Base-by-base conservation (phyloP, 2,888 invertebrate genomes). In the Synergus laeviventris region DNA sequence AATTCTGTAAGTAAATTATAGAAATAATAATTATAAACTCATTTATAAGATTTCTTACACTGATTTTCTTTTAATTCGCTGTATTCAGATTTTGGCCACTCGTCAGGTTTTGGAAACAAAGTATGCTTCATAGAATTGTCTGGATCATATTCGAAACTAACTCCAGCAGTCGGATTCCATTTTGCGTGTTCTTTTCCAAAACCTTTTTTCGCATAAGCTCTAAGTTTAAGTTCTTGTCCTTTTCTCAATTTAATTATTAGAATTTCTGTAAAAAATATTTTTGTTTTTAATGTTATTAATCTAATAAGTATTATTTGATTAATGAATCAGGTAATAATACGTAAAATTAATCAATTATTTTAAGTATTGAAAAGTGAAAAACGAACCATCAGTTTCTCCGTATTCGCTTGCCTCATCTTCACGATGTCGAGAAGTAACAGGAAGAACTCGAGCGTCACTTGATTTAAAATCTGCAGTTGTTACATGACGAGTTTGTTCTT, bases 161-260 rank as follows among this genome's bases (percentile, higher is more conserved):
- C 99, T 61, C 99, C 99, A 73, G 97, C 97, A 0, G 99, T 99
- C 3, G 99, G 99, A 92, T 99, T 99, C 99, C 99, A 99, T 91
- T 99, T 99, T 0, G 99, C 99, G 92, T 99, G 99, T 90, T 99
- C 99, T 89, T 99, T 99, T 0, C 99, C 98, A 92, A 98, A 98
- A 45, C 94, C 94, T 92, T 99, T 99, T 87, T 99, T 98, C 0
- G 99, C 99, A 92, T 97, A 99, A 1, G 99, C 99, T 85, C 96
- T 93, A 77, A 99, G 92, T 90, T 98, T 98, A 59, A 99, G 91
- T 90, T 98, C 98, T 90, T 99, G 99, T 0, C 99, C 95, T 89
- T 95, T 94, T 62, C 95, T 92, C 60, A 95, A 89, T 87, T 95
- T 95, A 0, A 95, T 94, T 81, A 95, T 94, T 66, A 95, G 88